phyloP scores from a whole-genome alignment of 2,888 invertebrate genomes.

The Melanophora roralis region DNA sequence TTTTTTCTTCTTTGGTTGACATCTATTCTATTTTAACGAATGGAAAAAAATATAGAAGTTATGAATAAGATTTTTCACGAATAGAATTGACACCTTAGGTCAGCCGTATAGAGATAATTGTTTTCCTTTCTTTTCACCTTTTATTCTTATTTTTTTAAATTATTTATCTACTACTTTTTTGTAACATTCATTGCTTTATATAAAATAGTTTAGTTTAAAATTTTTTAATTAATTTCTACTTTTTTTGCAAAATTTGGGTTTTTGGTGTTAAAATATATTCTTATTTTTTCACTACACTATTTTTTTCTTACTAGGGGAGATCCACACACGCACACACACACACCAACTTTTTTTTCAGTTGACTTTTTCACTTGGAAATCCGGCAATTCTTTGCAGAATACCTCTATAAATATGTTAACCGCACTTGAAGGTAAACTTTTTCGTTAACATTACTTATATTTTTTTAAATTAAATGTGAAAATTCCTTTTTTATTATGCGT shows the following conservation, averaged over 20 bases:
- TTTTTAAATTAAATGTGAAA: slow-evolving; percentile 42
- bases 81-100: slow-evolving; percentile 57
- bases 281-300: slow-evolving; percentile 68
- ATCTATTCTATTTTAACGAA: slow-evolving; percentile 28
- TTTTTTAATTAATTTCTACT: slow-evolving; percentile 4
- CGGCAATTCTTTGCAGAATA: slow-evolving; percentile 62
- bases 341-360: slow-evolving; percentile 63
- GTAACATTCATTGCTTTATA: too few species aligned
- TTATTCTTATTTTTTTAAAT: not conserved
- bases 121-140: slow-evolving; percentile 23
- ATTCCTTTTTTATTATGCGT: slow-evolving; percentile 57
- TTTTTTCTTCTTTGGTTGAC: slow-evolving; percentile 45
- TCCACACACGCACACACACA: slow-evolving; percentile 54
- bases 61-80: slow-evolving; percentile 59
- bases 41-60: slow-evolving; percentile 7
- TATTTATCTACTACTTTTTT: not conserved
- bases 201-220: not conserved
- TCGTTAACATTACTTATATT: slow-evolving; percentile 67
- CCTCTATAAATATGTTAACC: slow-evolving; percentile 66
- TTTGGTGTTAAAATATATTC: slow-evolving; percentile 62
- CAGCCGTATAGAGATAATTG: slow-evolving; percentile 57
- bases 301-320: slow-evolving; percentile 59
- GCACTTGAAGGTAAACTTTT: slow-evolving; percentile 66
- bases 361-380: slow-evolving; percentile 61
- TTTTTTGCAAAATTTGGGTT: slow-evolving; percentile 32